A percentile compares a stretch with the other conserved stretches of the same genome.
Evolutionary conservation across 92 coral and sea anemone species (phyloP).

Genomic region (Epizoanthus illoricatus): DNA sequence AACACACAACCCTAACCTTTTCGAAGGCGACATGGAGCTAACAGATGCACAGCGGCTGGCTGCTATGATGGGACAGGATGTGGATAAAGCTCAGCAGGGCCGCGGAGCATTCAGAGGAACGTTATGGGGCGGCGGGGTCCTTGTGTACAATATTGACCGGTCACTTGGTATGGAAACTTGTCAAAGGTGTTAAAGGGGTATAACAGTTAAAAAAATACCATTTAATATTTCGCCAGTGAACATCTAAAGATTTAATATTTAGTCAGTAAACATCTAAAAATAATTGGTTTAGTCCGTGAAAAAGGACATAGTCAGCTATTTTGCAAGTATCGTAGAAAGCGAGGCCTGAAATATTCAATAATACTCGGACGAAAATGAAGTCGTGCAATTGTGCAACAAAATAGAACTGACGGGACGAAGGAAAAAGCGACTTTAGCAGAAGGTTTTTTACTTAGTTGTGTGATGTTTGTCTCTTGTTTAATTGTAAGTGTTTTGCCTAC

Average conservation of each 20-base stretch:
- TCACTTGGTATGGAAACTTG: neutral
- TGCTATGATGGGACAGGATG: constrained; percentile 3
- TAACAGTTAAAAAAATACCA: no score
- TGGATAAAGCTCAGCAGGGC: neutral
- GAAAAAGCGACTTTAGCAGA: neutral
- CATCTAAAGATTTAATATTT: no score
- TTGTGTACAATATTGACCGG: neutral
- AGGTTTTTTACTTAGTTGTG: neutral
- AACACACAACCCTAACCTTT: neutral
- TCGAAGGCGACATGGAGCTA: constrained; percentile 8
- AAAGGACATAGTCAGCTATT: no score
- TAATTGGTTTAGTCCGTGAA: no score
- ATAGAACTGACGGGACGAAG: no score
- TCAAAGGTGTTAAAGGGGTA: no score
- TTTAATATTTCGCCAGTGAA: no score
- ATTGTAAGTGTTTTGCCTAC: neutral
- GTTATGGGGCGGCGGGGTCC: neutral
- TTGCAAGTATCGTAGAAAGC: no score
- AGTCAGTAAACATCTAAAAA: no score
- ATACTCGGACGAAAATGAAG: no score
- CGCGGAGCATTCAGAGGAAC: neutral
- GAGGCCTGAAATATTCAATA: no score
- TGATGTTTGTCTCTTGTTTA: neutral
- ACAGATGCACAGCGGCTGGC: neutral
- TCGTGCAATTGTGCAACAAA: no score